Percentiles rank a stretch among this genome's conserved stretches.
These are phyloP conservation scores for Xanthorhoe spadicearia DNA, from an alignment of 2,888 invertebrate genomes.

Conservation along the genomic window DNA sequence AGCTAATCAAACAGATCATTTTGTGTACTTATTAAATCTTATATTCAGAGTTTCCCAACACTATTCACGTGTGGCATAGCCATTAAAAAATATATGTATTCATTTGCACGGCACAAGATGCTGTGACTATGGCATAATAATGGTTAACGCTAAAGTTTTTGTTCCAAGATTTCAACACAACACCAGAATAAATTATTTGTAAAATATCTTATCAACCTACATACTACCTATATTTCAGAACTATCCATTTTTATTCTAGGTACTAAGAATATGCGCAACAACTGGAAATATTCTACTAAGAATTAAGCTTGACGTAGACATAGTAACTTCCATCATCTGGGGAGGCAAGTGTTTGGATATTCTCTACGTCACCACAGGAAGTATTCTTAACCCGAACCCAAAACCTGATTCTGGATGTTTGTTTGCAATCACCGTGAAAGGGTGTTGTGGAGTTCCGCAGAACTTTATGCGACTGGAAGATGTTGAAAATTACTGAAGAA, in stretches of 20 bases:
- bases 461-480: background rate
- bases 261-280: slow-evolving; percentile 7
- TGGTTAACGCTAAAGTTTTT: no score
- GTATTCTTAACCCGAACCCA: background rate
- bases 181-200: no score
- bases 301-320: slow-evolving; percentile 27
- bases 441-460: slow-evolving; percentile 3
- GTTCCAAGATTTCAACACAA: no score
- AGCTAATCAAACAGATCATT: no score
- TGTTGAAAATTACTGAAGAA: slow-evolving; percentile 2
- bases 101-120: no score
- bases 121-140: no score
- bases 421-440: background rate
- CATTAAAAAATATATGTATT: no score
- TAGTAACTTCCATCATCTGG: slow-evolving; percentile 27
- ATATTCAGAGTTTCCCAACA: no score
- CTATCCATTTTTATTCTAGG: slow-evolving; percentile 11
- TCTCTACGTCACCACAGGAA: slow-evolving; percentile 16
- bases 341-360: slow-evolving; percentile 20
- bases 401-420: background rate
- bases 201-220: no score
- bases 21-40: no score
- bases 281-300: background rate
- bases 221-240: no score
- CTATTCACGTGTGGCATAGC: no score